Conservation (phyloP, 1,140 invertebrate species). For the Drosophila guanche region DNA sequence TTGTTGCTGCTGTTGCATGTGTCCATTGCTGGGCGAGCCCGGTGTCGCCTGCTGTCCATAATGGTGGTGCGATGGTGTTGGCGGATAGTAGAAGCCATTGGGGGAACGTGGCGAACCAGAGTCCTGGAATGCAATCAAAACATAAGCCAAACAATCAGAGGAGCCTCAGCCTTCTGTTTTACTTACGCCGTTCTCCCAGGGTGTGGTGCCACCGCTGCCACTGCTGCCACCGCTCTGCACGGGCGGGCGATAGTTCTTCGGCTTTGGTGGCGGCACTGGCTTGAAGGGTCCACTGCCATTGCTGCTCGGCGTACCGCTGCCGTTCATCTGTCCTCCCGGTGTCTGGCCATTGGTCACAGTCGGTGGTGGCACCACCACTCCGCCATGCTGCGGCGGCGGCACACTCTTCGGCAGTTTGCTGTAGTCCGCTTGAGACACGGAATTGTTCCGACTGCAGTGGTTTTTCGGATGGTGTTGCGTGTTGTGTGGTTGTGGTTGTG, state of each 20-base stretch:
- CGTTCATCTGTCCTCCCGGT: constrained; percentile 39
- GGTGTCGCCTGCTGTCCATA: constrained; percentile 77
- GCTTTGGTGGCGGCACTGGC: constrained; percentile 95
- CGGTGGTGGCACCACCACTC: constrained; percentile 59
- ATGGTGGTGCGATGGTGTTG: constrained; percentile 84
- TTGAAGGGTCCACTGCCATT: constrained; percentile 88
- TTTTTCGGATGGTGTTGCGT: constrained; percentile 24
- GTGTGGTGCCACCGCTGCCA: constrained; percentile 66
- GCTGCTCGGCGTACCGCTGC: constrained; percentile 70
- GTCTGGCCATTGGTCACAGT: constrained; percentile 54
- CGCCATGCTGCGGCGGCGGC: constrained; percentile 43
- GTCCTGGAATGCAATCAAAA: constrained; percentile 53
- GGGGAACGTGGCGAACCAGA: constrained; percentile 80
- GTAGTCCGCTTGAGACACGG: constrained; percentile 85
- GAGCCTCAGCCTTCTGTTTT: neutral
- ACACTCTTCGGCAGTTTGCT: constrained; percentile 77
- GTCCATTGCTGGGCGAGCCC: constrained; percentile 63
- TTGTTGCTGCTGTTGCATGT: constrained; percentile 52
- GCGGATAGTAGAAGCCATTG: constrained; percentile 81
- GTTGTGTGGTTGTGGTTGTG: constrained; percentile 25
- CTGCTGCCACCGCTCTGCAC: constrained; percentile 69
- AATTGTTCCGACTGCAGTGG: constrained; percentile 84
- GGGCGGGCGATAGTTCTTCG: constrained; percentile 94
- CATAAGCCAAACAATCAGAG: neutral
- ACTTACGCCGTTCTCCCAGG: constrained; percentile 83